These are phyloP conservation scores for Thunnus thynnus DNA, from an alignment of 2,113 vertebrate species.

Conservation along the genomic window DNA sequence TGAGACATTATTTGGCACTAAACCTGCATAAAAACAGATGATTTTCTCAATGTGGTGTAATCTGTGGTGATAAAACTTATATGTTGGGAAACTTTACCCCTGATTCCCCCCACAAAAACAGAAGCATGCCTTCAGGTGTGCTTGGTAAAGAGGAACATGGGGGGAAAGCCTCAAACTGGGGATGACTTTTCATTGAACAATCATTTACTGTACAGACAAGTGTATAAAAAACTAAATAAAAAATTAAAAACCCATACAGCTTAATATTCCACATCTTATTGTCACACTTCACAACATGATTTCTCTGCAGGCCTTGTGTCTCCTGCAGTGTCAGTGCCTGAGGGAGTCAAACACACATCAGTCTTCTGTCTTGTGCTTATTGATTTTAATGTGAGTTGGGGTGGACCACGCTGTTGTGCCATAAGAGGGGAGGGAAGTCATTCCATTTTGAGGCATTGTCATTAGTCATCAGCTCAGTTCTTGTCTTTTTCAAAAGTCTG, in stretches of 20 bases:
- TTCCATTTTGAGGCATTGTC: constrained; percentile 20
- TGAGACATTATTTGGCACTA: constrained; percentile 64
- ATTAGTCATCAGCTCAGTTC: not conserved
- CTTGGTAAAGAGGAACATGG: not conserved
- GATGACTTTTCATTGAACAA: constrained; percentile 52
- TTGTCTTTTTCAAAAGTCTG: constrained; percentile 25
- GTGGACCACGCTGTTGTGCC: constrained; percentile 34
- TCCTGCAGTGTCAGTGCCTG: not conserved
- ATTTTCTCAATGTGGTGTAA: constrained; percentile 1
- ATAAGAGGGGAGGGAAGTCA: constrained; percentile 12
- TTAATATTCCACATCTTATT: constrained; percentile 43
- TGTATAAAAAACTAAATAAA: constrained; percentile 67
- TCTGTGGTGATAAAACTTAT: not conserved
- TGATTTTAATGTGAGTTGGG: constrained; percentile 38
- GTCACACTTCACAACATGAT: constrained; percentile 19
- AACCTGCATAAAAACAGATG: constrained; percentile 2
- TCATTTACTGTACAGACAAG: constrained; percentile 52
- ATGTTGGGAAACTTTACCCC: not conserved
- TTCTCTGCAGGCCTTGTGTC: constrained; percentile 15
- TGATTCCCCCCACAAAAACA: not conserved
- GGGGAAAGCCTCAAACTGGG: constrained; percentile 18
- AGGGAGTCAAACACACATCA: constrained; percentile 20
- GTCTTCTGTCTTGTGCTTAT: constrained; percentile 76
- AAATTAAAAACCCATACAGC: constrained; percentile 66
- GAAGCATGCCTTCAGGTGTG: not conserved